phyloP scores from a whole-genome alignment of 2,888 invertebrate genomes.

The Acronicta aceris region DNA sequence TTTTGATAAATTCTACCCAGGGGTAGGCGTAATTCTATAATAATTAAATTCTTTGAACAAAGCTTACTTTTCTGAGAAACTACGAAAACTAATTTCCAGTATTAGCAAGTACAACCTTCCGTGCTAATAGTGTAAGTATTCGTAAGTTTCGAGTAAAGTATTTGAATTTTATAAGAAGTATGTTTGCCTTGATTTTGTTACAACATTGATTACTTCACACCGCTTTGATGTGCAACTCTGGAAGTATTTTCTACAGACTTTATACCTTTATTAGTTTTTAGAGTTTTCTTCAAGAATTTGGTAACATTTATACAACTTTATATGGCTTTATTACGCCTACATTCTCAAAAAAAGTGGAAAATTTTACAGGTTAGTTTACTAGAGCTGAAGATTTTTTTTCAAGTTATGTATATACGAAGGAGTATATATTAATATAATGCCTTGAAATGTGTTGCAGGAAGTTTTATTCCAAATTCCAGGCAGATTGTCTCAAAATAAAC shows the following conservation, averaged over 20 bases:
- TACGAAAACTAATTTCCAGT: conserved; percentile 34
- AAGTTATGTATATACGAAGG: no score
- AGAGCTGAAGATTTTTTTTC: no score
- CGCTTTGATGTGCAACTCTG: conserved; percentile 29
- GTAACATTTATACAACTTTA: neutral
- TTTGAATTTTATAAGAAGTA: conserved; percentile 14
- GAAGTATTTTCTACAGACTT: conserved; percentile 14
- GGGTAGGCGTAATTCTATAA: no score
- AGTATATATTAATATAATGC: no score
- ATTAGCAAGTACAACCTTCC: conserved; percentile 18
- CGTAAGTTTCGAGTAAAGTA: conserved; percentile 20
- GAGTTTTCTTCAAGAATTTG: neutral
- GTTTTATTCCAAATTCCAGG: no score
- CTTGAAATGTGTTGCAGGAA: no score
- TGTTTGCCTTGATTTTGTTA: conserved; percentile 23
- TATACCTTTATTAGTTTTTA: conserved; percentile 2
- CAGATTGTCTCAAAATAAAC: no score
- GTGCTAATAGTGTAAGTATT: conserved; percentile 17
- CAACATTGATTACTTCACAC: conserved; percentile 10
- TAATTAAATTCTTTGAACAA: no score
- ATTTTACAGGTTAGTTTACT: no score
- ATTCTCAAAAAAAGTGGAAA: no score
- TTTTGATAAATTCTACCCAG: no score
- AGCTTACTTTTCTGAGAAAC: neutral
- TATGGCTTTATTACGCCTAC: no score